A percentile compares a stretch with the other conserved stretches of the same genome.
Evolutionary conservation across 2,797 vertebrate species (phyloP).

Genomic region (Petrocephalus schoutedeni): DNA sequence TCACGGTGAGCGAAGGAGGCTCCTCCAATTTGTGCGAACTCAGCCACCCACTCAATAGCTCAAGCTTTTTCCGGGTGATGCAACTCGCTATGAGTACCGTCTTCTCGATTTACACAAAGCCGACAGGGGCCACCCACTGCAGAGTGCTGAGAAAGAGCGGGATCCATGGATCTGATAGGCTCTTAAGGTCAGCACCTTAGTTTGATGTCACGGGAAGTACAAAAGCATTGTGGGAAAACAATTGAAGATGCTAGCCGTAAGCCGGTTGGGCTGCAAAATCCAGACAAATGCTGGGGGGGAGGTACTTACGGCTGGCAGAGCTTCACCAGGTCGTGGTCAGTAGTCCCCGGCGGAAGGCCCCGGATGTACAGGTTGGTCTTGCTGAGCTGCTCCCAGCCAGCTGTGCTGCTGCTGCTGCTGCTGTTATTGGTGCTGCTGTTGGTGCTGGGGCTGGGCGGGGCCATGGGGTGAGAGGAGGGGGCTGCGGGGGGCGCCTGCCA

Average conservation of each 20-base stretch:
- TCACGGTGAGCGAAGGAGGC: neutral
- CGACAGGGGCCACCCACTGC: neutral
- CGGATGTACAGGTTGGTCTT: conserved; percentile 99
- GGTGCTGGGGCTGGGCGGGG: conserved; percentile 93
- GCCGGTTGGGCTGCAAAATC: neutral
- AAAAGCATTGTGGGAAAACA: neutral
- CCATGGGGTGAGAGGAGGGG: conserved; percentile 82
- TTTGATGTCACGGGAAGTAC: neutral
- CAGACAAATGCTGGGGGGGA: conserved; percentile 21
- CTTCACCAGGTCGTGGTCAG: conserved; percentile 96
- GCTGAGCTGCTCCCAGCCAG: conserved; percentile 97
- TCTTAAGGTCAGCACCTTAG: neutral
- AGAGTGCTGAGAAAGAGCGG: neutral
- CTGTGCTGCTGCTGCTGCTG: conserved; percentile 84
- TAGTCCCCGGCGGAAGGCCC: conserved; percentile 88
- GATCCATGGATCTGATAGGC: neutral
- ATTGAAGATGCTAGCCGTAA: neutral
- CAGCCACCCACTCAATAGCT: neutral
- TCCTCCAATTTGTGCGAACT: neutral
- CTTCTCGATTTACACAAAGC: neutral
- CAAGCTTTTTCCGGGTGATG: neutral
- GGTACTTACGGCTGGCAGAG: conserved; percentile 96
- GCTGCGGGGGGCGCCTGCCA: conserved; percentile 76
- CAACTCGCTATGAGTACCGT: neutral
- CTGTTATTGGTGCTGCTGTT: conserved; percentile 94